Percentiles rank a stretch among this genome's conserved stretches.
Evolutionary conservation across 2,113 vertebrate species (phyloP).

Genomic region (Emydura subglobosa): DNA sequence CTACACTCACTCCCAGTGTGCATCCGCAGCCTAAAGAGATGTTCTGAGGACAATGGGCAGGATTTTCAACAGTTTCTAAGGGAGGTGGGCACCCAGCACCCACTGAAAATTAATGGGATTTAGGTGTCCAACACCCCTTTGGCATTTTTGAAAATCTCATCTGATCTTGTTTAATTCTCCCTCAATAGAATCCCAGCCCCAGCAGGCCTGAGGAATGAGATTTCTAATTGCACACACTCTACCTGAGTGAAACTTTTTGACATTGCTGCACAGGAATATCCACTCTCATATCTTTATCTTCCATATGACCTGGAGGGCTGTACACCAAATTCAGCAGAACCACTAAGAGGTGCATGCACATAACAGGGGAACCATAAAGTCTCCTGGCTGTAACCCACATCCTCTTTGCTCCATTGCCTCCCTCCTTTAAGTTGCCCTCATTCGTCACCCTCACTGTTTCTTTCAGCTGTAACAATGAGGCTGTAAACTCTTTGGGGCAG

Average conservation of each 20-base stretch:
- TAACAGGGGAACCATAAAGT: not conserved
- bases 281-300: not conserved
- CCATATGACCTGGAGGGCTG: not conserved
- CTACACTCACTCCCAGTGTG: not conserved
- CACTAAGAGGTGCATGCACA: not conserved
- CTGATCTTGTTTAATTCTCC: not conserved
- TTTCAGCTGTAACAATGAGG: accelerated
- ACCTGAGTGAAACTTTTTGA: not conserved
- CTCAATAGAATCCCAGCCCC: not conserved
- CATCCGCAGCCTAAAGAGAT: accelerated
- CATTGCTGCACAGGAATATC: not conserved
- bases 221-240: not conserved
- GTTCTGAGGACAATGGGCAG: not conserved
- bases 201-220: not conserved
- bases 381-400: not conserved
- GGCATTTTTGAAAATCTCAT: not conserved
- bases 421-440: not conserved
- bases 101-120: not conserved
- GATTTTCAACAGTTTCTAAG: not conserved
- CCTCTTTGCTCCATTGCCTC: not conserved
- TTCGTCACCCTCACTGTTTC: not conserved
- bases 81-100: no score
- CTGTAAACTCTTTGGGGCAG: not conserved
- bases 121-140: not conserved
- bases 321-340: not conserved